Conservation (phyloP, 2,113 vertebrate species). For the Choloepus hoffmanni region DNA sequence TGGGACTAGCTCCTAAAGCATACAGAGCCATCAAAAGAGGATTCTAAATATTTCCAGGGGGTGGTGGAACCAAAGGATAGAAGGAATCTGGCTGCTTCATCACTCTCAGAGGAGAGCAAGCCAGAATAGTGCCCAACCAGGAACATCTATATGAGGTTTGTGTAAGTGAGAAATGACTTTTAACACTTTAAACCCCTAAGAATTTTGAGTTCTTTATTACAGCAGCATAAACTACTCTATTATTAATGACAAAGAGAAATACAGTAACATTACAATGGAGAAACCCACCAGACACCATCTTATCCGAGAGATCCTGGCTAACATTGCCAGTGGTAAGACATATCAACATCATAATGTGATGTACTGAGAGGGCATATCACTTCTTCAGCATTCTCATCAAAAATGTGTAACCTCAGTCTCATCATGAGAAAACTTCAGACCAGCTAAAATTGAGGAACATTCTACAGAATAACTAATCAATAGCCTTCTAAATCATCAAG, state of each 20-base stretch:
- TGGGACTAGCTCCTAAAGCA: neutral
- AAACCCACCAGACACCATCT: neutral
- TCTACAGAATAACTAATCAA: neutral
- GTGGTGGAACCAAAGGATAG: neutral
- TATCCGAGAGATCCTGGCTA: neutral
- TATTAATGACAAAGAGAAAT: neutral
- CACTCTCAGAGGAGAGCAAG: neutral
- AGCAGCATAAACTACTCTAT: neutral
- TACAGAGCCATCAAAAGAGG: neutral
- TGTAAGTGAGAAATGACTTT: neutral
- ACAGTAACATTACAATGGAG: neutral
- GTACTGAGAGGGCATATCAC: rapidly evolving
- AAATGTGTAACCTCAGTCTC: too few relatives aligned
- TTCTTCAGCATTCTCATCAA: neutral
- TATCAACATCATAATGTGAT: neutral
- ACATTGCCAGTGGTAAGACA: neutral
- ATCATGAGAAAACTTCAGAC: neutral
- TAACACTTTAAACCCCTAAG: neutral
- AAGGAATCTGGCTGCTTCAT: neutral
- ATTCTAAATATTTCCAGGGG: neutral
- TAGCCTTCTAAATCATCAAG: neutral
- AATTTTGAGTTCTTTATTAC: neutral
- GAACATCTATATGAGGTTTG: neutral
- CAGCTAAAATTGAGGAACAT: neutral
- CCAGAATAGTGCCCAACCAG: neutral